These are phyloP conservation scores for Rana temporaria DNA, from an alignment of 2,113 vertebrate genomes.

Conservation along the genomic window DNA sequence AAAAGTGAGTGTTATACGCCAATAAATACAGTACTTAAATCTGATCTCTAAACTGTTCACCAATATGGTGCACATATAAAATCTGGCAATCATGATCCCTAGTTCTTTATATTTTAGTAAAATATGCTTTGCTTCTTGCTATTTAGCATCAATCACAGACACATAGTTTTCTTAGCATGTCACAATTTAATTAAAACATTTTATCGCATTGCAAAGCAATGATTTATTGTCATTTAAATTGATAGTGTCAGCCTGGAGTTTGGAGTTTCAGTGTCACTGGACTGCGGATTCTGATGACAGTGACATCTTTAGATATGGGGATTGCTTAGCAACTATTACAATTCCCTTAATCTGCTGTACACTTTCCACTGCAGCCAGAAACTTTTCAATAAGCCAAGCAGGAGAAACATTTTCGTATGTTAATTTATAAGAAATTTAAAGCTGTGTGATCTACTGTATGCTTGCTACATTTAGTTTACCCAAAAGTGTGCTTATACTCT, in stretches of 20 bases:
- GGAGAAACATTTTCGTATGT: slow-evolving; percentile 16
- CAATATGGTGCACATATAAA: too few species aligned
- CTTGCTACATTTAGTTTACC: background rate
- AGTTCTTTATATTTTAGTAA: too few species aligned
- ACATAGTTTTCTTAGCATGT: background rate
- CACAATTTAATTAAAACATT: slow-evolving; percentile 7
- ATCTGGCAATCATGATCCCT: too few species aligned
- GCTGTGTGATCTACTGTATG: background rate
- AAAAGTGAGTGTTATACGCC: too few species aligned
- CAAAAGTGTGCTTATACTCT: too few species aligned
- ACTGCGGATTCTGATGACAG: slow-evolving; percentile 19
- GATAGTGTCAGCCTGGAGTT: background rate
- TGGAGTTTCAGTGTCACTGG: slow-evolving; percentile 27
- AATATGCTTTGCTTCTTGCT: background rate
- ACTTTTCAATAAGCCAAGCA: slow-evolving; percentile 14
- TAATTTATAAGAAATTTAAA: background rate
- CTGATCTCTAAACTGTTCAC: too few species aligned
- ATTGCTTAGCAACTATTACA: slow-evolving; percentile 53
- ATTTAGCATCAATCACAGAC: background rate
- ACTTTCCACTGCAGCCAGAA: slow-evolving; percentile 35
- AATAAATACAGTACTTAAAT: too few species aligned
- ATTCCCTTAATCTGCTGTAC: slow-evolving; percentile 38
- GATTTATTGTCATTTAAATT: slow-evolving; percentile 2
- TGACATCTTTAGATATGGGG: slow-evolving; percentile 41
- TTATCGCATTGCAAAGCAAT: background rate